A percentile compares a stretch with the other conserved stretches of the same genome.
phyloP scores from a whole-genome alignment of 2,113 vertebrate genomes.

The Fulmarus glacialis region DNA sequence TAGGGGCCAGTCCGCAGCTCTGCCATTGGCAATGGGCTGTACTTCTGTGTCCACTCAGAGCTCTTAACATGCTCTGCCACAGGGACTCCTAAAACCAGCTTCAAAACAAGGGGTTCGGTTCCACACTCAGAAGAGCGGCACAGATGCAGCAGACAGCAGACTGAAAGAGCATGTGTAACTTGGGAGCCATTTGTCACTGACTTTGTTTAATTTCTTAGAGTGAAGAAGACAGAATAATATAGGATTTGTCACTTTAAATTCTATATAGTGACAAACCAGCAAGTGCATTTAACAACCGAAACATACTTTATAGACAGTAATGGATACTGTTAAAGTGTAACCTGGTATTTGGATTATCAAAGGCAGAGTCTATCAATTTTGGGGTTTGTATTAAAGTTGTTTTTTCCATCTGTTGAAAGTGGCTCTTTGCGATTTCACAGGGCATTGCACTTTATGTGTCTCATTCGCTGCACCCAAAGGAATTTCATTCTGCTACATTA shows the following conservation, averaged over 20 bases:
- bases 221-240: not conserved
- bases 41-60: not conserved
- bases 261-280: constrained; percentile 1
- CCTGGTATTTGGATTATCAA: constrained; percentile 30
- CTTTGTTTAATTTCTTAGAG: not conserved
- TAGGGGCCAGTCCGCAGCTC: not conserved
- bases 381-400: constrained; percentile 48
- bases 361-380: constrained; percentile 23
- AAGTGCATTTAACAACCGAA: constrained; percentile 33
- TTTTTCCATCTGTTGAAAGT: constrained; percentile 55
- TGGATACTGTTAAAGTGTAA: constrained; percentile 43
- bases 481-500: constrained; percentile 79
- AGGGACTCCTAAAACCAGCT: not conserved
- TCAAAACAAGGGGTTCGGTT: not conserved
- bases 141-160: not conserved
- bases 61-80: not conserved
- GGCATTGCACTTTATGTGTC: constrained; percentile 81
- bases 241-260: constrained; percentile 11
- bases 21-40: not conserved
- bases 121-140: not conserved
- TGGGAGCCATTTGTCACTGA: not conserved
- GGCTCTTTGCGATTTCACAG: constrained; percentile 81
- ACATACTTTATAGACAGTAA: constrained; percentile 15
- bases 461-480: constrained; percentile 78
- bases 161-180: not conserved